A percentile compares a stretch with the other conserved stretches of the same genome.
These are phyloP conservation scores for Aphrophora alni DNA, from an alignment of 2,888 invertebrate genomes.

Conservation along the genomic window DNA sequence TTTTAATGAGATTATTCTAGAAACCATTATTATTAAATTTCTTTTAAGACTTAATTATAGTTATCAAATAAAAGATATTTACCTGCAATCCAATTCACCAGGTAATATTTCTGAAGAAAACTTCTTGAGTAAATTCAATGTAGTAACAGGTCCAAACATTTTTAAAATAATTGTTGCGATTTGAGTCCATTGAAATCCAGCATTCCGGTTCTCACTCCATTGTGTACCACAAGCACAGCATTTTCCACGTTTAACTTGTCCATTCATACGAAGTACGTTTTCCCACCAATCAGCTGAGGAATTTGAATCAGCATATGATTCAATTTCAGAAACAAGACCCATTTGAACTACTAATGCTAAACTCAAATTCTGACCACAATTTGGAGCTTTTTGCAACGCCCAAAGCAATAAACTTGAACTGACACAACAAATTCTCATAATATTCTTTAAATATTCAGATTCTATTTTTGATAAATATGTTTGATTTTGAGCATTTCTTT, in stretches of 20 bases:
- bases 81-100: slow-evolving; percentile 66
- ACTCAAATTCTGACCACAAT: slow-evolving; percentile 25
- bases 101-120: slow-evolving; percentile 64
- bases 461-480: background rate
- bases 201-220: slow-evolving; percentile 50
- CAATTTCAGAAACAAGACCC: slow-evolving; percentile 43
- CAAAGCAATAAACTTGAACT: slow-evolving; percentile 33
- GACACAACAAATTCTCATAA: slow-evolving; percentile 35
- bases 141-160: slow-evolving; percentile 65
- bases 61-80: slow-evolving; percentile 22
- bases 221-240: slow-evolving; percentile 44
- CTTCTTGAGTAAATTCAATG: slow-evolving; percentile 64
- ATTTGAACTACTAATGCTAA: slow-evolving; percentile 35
- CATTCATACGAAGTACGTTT: slow-evolving; percentile 40
- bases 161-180: slow-evolving; percentile 66
- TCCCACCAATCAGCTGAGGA: slow-evolving; percentile 39
- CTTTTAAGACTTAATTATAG: too few relatives aligned
- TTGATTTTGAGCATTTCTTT: background rate
- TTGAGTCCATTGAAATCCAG: slow-evolving; percentile 66
- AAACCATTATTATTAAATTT: too few relatives aligned
- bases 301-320: slow-evolving; percentile 38
- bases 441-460: slow-evolving; percentile 36
- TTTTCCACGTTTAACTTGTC: slow-evolving; percentile 41
- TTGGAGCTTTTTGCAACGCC: slow-evolving; percentile 30
- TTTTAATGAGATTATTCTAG: too few relatives aligned